phyloP scores from a whole-genome alignment of 2,888 invertebrate genomes.

The Thyatira batis region DNA sequence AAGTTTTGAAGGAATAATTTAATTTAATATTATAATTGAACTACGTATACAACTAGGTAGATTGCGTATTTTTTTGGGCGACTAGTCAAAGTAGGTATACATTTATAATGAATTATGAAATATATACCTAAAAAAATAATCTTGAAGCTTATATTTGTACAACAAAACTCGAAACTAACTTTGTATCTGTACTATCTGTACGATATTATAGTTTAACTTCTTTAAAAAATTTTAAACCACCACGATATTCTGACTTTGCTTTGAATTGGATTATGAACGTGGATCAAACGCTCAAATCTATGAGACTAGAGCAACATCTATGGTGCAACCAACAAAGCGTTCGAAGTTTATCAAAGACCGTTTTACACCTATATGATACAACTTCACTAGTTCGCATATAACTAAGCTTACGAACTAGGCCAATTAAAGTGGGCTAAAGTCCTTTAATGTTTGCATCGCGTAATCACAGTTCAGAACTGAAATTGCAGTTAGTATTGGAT shows the following conservation, averaged over 20 bases:
- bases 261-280: no score
- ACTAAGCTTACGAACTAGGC: slow-evolving; percentile 12
- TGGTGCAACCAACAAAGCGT: neutral
- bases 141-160: slow-evolving; percentile 8
- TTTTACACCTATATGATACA: neutral
- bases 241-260: no score
- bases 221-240: neutral
- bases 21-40: neutral
- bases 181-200: neutral
- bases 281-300: no score
- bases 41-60: neutral
- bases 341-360: neutral
- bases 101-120: no score
- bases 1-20: neutral
- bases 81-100: no score
- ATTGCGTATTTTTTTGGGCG: no score
- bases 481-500: slow-evolving; percentile 11
- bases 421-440: slow-evolving; percentile 19
- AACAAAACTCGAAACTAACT: neutral
- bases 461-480: slow-evolving; percentile 27
- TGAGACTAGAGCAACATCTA: no score
- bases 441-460: slow-evolving; percentile 11
- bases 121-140: no score
- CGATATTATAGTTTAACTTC: neutral
- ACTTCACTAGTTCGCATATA: neutral